Percentiles rank a stretch among this genome's conserved stretches.
phyloP scores from a whole-genome alignment of 2,113 vertebrate species.

The Haemorhous mexicanus region DNA sequence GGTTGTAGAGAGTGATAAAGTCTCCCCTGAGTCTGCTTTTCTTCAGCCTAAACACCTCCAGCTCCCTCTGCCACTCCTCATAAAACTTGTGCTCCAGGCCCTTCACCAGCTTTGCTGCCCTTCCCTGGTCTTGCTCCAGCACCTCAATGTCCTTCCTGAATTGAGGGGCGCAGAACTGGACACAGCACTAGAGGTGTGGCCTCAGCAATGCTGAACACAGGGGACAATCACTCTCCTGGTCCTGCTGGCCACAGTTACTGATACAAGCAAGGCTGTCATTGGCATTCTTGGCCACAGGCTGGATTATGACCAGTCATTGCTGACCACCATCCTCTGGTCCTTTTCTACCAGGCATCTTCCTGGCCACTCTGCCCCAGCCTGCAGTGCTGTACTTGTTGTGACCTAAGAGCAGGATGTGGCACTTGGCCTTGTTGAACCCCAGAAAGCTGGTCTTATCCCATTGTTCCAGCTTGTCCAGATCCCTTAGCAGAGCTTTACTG shows the following conservation, averaged over 20 bases:
- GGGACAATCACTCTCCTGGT: background rate
- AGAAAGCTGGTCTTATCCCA: accelerated
- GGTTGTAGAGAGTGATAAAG: background rate
- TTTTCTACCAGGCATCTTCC: background rate
- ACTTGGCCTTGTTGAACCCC: background rate
- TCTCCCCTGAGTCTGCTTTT: background rate
- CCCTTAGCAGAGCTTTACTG: background rate
- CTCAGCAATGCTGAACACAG: accelerated
- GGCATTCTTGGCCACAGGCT: background rate
- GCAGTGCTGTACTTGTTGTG: accelerated
- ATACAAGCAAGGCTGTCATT: background rate
- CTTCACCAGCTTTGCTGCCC: accelerated
- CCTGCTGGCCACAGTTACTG: background rate
- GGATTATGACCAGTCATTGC: background rate
- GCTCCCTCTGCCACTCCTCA: background rate
- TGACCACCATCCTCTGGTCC: background rate
- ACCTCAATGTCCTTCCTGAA: background rate
- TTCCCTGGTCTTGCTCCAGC: accelerated
- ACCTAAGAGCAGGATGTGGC: background rate
- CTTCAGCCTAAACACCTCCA: background rate
- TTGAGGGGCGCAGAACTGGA: background rate
- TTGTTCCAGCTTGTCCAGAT: background rate
- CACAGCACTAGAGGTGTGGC: accelerated
- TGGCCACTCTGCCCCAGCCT: background rate
- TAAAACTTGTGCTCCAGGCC: no score